Percentiles rank a stretch among this genome's conserved stretches.
These are phyloP conservation scores for Mactromeris polynyma DNA, from an alignment of 2,888 invertebrate species.

Conservation along the genomic window DNA sequence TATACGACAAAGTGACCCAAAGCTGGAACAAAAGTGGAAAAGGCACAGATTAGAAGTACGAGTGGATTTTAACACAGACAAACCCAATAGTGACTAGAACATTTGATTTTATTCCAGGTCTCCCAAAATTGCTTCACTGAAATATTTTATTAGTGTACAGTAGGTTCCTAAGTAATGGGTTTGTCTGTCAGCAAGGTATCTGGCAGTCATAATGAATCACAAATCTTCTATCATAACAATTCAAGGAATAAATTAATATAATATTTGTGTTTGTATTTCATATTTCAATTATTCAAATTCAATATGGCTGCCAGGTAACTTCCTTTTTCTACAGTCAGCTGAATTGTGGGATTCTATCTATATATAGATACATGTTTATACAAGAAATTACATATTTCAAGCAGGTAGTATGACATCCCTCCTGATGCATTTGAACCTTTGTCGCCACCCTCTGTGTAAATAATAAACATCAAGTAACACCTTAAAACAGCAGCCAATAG, in stretches of 20 bases:
- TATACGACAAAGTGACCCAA: background rate
- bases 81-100: background rate
- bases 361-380: conserved; percentile 23
- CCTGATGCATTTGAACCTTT: conserved; percentile 51
- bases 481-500: background rate
- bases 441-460: conserved; percentile 54
- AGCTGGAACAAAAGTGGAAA: background rate
- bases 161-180: background rate
- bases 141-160: no score
- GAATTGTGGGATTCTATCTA: conserved; percentile 31
- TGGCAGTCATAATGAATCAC: background rate
- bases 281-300: conserved; percentile 5
- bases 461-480: conserved; percentile 8
- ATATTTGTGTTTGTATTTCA: background rate
- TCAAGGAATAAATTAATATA: no score
- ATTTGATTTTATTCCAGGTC: no score
- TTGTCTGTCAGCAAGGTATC: background rate
- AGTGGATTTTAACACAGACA: background rate
- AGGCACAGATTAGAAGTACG: background rate
- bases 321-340: conserved; percentile 6
- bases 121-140: no score
- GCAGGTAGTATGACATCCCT: conserved; percentile 69
- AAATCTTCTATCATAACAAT: no score
- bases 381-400: conserved; percentile 69
- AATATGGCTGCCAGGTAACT: conserved; percentile 37